Evolutionary conservation across 2,888 invertebrate genomes (phyloP).

Genomic region (Stictocephala bisonia): DNA sequence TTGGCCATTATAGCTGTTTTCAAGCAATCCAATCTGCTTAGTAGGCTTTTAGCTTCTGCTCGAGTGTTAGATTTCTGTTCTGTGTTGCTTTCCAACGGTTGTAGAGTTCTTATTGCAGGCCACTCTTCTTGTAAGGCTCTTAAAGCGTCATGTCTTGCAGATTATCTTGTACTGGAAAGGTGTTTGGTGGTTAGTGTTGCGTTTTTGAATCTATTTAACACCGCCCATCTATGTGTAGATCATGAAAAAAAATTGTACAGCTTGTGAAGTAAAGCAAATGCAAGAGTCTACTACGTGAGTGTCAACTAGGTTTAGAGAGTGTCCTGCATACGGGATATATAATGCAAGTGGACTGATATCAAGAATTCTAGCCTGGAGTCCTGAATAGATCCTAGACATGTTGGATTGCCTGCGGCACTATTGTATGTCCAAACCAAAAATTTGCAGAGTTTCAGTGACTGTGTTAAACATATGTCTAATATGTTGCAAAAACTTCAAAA

Average conservation of each 20-base stretch:
- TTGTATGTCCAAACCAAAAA: background rate
- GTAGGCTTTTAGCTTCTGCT: slow-evolving; percentile 24
- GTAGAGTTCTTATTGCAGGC: background rate
- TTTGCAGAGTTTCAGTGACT: background rate
- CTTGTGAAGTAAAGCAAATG: background rate
- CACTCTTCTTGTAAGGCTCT: slow-evolving; percentile 4
- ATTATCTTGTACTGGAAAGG: slow-evolving; percentile 8
- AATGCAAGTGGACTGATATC: too few species aligned
- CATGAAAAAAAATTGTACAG: background rate
- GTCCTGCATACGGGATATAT: too few species aligned
- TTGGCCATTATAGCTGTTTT: slow-evolving; percentile 16
- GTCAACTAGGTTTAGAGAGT: too few species aligned
- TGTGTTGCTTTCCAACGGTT: background rate
- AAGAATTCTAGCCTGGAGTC: too few species aligned
- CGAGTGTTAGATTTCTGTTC: slow-evolving; percentile 14
- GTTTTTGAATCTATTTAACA: slow-evolving; percentile 2
- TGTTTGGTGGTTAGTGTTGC: background rate
- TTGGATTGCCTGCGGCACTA: background rate
- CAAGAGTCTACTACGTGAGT: too few species aligned
- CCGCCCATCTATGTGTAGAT: background rate
- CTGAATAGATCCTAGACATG: too few species aligned
- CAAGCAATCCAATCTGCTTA: slow-evolving; percentile 2
- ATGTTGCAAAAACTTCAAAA: slow-evolving; percentile 8
- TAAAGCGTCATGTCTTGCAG: slow-evolving; percentile 15
- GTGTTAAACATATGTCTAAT: background rate